These are phyloP conservation scores for Byasa hedistus DNA, from an alignment of 2,888 invertebrate species.

Conservation along the genomic window DNA sequence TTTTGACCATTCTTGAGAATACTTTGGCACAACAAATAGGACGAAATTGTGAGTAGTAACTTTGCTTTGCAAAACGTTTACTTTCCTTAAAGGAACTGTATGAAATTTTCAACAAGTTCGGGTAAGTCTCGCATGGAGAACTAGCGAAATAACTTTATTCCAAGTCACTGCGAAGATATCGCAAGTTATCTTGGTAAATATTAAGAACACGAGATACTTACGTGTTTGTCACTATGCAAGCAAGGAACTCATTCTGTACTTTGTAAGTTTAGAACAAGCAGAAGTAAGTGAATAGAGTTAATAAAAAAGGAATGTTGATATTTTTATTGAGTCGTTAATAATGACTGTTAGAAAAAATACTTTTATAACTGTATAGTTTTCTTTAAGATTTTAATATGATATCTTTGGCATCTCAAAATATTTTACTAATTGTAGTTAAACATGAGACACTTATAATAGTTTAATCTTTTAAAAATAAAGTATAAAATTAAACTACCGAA, in stretches of 20 bases:
- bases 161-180: constrained; percentile 42
- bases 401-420: no score
- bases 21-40: constrained; percentile 15
- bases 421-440: no score
- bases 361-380: no score
- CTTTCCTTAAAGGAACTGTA: constrained; percentile 24
- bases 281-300: not conserved
- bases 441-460: no score
- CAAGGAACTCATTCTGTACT: constrained; percentile 11
- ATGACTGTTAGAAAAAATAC: no score
- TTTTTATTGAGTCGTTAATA: no score
- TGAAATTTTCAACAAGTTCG: constrained; percentile 26
- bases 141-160: constrained; percentile 33
- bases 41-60: constrained; percentile 16
- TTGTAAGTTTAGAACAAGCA: not conserved
- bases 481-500: no score
- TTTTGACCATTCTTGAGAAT: not conserved
- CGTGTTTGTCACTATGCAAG: constrained; percentile 21
- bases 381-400: no score
- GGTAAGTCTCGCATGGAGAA: constrained; percentile 21
- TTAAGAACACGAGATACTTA: constrained; percentile 30
- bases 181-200: constrained; percentile 36
- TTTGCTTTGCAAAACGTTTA: constrained; percentile 27
- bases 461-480: no score
- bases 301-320: not conserved